Conservation (phyloP, 2,113 vertebrate species). For the Phoenicopterus ruber region DNA sequence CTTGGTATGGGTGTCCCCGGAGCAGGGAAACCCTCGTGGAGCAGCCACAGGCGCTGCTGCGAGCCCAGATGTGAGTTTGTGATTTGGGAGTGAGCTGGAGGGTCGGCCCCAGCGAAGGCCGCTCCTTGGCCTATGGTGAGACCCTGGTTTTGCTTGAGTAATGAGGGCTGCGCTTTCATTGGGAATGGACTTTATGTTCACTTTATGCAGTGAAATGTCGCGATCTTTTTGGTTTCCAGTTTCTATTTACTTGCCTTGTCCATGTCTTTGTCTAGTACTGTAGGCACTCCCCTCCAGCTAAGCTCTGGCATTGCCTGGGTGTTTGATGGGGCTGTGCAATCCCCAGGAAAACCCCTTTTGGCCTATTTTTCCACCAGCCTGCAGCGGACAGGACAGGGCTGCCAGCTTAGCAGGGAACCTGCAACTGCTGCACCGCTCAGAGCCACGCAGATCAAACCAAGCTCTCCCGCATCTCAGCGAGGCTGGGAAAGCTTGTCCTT, state of each 20-base stretch:
- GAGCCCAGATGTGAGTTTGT: not conserved
- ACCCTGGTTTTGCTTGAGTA: not conserved
- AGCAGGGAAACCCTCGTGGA: not conserved
- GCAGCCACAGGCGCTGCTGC: not conserved
- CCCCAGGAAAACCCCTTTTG: not conserved
- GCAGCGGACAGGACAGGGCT: not conserved
- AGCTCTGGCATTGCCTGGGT: not conserved
- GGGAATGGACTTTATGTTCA: not conserved
- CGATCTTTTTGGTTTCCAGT: not conserved
- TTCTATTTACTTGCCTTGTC: not conserved
- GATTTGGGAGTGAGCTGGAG: not conserved
- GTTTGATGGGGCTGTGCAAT: not conserved
- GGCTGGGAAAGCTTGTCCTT: not conserved
- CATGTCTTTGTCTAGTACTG: not conserved
- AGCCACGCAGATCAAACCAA: not conserved
- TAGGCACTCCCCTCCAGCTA: not conserved
- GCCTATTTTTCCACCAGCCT: not conserved
- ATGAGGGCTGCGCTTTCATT: not conserved
- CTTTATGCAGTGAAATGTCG: not conserved
- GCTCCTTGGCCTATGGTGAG: not conserved
- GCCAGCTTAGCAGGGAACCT: not conserved
- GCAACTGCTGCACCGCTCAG: not conserved
- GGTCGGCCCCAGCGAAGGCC: not conserved
- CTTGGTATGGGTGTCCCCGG: not conserved
- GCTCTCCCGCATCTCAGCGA: rapidly evolving